Conservation (phyloP, 2,797 vertebrate species). For the Sparus aurata region DNA sequence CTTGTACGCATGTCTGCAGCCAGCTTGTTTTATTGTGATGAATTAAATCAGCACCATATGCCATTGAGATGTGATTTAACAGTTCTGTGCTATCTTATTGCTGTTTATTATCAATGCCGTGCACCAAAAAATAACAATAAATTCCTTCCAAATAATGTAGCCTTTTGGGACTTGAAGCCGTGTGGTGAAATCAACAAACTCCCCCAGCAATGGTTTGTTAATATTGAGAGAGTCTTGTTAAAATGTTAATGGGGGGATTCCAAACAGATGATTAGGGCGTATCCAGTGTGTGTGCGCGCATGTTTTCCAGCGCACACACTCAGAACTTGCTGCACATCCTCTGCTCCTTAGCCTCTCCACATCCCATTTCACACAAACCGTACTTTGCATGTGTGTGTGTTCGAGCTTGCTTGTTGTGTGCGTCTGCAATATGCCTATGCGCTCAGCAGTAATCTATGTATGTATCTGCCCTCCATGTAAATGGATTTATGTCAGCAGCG, state of each 20-base stretch:
- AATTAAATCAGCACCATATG: constrained; percentile 85
- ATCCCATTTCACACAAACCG: constrained; percentile 31
- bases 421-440: constrained; percentile 32
- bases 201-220: constrained; percentile 75
- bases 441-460: constrained; percentile 26
- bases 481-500: constrained; percentile 54
- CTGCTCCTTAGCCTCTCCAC: constrained; percentile 28
- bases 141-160: constrained; percentile 84
- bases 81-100: constrained; percentile 75
- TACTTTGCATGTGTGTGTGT: constrained; percentile 38
- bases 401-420: constrained; percentile 16
- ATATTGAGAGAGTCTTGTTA: constrained; percentile 81
- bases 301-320: constrained; percentile 42
- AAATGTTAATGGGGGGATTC: constrained; percentile 80
- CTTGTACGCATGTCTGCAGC: constrained; percentile 72
- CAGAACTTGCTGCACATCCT: constrained; percentile 37
- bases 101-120: constrained; percentile 79
- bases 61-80: constrained; percentile 73
- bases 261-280: constrained; percentile 79
- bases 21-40: constrained; percentile 73
- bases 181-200: constrained; percentile 71
- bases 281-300: constrained; percentile 37
- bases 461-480: constrained; percentile 39
- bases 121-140: constrained; percentile 81
- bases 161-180: constrained; percentile 69